These are phyloP conservation scores for Macrobrachium rosenbergii DNA, from an alignment of 1,140 invertebrate species.

Conservation along the genomic window DNA sequence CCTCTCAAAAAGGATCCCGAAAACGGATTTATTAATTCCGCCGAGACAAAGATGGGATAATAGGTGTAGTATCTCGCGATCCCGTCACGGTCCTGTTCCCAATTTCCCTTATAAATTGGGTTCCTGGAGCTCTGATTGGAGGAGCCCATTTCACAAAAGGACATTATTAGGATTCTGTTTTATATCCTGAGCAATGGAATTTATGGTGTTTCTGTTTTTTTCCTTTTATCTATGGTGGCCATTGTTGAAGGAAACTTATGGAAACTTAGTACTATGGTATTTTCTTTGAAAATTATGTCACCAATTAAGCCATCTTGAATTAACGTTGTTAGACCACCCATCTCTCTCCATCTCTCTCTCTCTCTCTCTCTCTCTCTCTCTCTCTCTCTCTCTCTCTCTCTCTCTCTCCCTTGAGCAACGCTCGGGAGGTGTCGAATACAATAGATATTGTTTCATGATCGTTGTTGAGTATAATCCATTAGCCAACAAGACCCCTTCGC, in stretches of 20 bases:
- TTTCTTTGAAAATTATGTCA: no score
- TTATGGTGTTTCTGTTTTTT: no score
- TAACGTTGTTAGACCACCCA: neutral
- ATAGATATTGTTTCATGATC: slow-evolving; percentile 62
- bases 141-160: neutral
- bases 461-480: slow-evolving; percentile 58
- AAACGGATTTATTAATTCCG: slow-evolving; percentile 17
- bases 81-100: neutral
- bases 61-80: neutral
- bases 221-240: no score
- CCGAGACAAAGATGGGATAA: slow-evolving; percentile 10
- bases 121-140: neutral
- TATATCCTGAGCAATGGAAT: no score
- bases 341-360: neutral
- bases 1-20: neutral
- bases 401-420: neutral
- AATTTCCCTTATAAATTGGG: slow-evolving; percentile 21
- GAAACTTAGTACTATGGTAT: no score
- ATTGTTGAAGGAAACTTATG: no score
- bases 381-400: neutral
- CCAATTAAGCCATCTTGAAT: neutral
- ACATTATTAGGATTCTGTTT: no score
- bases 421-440: slow-evolving; percentile 55
- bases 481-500: slow-evolving; percentile 47
- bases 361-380: neutral